A percentile compares a stretch with the other conserved stretches of the same genome.
Evolutionary conservation across 2,113 vertebrate species (phyloP).

Genomic region (Catharus fuscescens): DNA sequence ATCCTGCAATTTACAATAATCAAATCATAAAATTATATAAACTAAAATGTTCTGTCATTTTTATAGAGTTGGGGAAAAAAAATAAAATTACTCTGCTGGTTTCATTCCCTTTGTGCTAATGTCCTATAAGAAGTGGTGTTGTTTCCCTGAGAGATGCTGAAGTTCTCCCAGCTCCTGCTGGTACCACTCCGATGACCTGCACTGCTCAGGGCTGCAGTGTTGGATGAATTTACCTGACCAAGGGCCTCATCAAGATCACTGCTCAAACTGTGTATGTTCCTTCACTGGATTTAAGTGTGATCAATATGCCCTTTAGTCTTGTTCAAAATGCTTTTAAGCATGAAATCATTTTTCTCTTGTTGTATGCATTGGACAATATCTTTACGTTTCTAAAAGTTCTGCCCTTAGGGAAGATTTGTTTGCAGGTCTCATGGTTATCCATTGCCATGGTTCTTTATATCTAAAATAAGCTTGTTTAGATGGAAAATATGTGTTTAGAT

Average conservation of each 20-base stretch:
- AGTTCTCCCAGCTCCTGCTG: neutral
- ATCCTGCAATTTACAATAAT: neutral
- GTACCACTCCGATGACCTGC: fast-evolving
- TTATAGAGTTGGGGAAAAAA: neutral
- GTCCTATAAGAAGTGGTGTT: neutral
- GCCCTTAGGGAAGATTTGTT: neutral
- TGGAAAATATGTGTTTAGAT: neutral
- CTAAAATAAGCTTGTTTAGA: neutral
- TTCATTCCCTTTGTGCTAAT: neutral
- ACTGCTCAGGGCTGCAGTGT: neutral
- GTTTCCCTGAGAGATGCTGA: neutral
- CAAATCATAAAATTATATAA: neutral
- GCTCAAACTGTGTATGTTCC: neutral
- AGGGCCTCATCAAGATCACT: neutral
- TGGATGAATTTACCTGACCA: neutral
- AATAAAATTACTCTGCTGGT: neutral
- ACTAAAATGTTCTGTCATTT: neutral
- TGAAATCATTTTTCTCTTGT: neutral
- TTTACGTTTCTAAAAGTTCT: neutral
- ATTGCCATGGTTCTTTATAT: neutral
- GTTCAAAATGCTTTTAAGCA: neutral
- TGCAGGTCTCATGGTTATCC: neutral
- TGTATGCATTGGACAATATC: neutral
- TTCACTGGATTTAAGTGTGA: neutral
- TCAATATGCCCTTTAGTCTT: neutral